These are phyloP conservation scores for Dendrocincla tyrannina DNA, from an alignment of 2,797 vertebrate genomes.

Conservation along the genomic window DNA sequence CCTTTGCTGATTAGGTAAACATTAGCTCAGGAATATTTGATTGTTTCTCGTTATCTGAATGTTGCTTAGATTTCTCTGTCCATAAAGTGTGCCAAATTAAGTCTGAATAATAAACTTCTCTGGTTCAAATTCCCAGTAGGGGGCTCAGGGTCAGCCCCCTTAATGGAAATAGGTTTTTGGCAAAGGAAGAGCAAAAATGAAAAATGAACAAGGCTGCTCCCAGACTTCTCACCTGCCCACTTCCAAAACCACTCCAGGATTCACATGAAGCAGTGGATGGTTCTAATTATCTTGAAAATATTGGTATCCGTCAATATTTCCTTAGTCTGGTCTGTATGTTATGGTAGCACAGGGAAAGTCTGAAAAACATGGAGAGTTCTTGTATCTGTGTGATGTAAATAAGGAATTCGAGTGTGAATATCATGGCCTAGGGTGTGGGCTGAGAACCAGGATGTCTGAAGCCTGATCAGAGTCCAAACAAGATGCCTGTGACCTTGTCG, in stretches of 20 bases:
- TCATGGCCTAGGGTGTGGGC: neutral
- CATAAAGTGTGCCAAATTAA: neutral
- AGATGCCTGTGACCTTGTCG: neutral
- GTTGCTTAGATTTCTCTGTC: neutral
- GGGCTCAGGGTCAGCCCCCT: rapidly evolving
- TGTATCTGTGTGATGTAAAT: neutral
- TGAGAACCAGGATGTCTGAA: neutral
- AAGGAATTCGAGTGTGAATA: neutral
- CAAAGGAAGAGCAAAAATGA: neutral
- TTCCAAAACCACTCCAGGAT: neutral
- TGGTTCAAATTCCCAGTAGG: neutral
- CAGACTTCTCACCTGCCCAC: neutral
- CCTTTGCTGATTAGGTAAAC: slow-evolving; percentile 4
- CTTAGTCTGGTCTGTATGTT: neutral
- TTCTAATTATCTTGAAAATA: neutral
- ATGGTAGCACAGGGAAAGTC: rapidly evolving
- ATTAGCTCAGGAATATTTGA: neutral
- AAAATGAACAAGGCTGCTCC: neutral
- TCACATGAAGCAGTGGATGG: neutral
- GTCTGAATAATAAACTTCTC: neutral
- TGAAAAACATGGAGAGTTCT: neutral
- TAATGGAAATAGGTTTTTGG: neutral
- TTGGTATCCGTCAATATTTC: neutral
- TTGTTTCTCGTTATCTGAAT: neutral
- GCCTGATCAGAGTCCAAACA: neutral